phyloP scores from a whole-genome alignment of 2,797 vertebrate species.

The Stomatorhinus walkeri region DNA sequence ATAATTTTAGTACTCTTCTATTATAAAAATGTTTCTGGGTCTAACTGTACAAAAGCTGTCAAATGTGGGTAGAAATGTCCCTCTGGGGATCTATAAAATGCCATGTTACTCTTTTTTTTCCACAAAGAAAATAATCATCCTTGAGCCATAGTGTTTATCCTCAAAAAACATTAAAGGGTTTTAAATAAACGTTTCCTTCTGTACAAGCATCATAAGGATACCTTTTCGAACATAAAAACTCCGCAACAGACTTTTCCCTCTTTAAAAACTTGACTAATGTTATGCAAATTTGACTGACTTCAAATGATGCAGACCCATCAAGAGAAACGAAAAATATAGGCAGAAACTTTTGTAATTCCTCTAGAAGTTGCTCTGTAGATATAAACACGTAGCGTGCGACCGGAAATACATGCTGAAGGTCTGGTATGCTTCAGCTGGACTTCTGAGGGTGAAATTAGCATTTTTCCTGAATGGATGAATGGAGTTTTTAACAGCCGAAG shows the following conservation, averaged over 20 bases:
- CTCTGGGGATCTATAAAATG: not conserved
- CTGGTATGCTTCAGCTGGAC: not conserved
- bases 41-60: not conserved
- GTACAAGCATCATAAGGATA: not conserved
- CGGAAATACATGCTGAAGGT: not conserved
- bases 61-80: not conserved
- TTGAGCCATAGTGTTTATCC: not conserved
- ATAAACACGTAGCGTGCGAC: not conserved
- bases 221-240: not conserved
- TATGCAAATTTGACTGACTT: slow-evolving; percentile 16
- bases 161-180: slow-evolving; percentile 6
- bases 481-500: not conserved
- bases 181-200: not conserved
- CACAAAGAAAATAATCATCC: not conserved
- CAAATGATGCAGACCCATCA: not conserved
- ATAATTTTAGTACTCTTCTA: not conserved
- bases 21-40: not conserved
- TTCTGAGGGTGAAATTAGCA: slow-evolving; percentile 5
- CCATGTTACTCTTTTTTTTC: not conserved
- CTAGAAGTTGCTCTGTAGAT: not conserved
- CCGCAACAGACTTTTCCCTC: not conserved
- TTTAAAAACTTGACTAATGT: not conserved
- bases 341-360: slow-evolving; percentile 14
- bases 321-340: slow-evolving; percentile 1
- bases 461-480: slow-evolving; percentile 5